Conservation (phyloP, 2,888 invertebrate species). For the Zootermopsis nevadensis region DNA sequence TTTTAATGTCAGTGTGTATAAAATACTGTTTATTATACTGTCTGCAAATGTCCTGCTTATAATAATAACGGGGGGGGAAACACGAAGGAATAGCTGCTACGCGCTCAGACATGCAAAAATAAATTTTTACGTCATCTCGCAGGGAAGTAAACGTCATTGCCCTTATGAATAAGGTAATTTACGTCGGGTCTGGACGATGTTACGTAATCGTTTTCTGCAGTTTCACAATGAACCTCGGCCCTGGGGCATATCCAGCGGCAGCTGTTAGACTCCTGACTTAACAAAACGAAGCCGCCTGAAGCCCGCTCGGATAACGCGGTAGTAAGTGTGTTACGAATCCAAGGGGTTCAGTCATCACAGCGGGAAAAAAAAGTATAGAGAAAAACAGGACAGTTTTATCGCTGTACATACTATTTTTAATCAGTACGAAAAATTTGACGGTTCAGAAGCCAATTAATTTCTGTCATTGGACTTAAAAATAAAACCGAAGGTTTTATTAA, state of each 20-base stretch:
- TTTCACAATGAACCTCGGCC: not conserved
- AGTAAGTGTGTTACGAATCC: not conserved
- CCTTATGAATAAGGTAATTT: slow-evolving; percentile 3
- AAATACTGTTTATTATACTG: not conserved
- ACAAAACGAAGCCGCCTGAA: not conserved
- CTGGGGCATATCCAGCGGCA: not conserved
- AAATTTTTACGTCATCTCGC: not conserved
- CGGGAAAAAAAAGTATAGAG: too few species aligned
- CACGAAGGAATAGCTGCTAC: not conserved
- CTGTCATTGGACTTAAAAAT: too few species aligned
- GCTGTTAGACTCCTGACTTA: not conserved
- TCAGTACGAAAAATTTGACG: too few species aligned
- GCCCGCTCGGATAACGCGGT: not conserved
- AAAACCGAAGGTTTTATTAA: too few species aligned
- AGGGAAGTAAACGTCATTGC: not conserved
- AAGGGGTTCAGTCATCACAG: too few species aligned
- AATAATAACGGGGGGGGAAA: not conserved
- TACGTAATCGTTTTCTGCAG: not conserved
- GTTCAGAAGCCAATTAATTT: too few species aligned
- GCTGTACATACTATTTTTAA: too few species aligned
- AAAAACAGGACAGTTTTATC: too few species aligned
- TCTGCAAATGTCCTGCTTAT: not conserved
- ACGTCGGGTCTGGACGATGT: not conserved
- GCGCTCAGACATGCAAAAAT: not conserved
- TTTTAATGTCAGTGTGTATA: not conserved